phyloP scores from a whole-genome alignment of 2,113 vertebrate species.

The Nannobrachium achirus region DNA sequence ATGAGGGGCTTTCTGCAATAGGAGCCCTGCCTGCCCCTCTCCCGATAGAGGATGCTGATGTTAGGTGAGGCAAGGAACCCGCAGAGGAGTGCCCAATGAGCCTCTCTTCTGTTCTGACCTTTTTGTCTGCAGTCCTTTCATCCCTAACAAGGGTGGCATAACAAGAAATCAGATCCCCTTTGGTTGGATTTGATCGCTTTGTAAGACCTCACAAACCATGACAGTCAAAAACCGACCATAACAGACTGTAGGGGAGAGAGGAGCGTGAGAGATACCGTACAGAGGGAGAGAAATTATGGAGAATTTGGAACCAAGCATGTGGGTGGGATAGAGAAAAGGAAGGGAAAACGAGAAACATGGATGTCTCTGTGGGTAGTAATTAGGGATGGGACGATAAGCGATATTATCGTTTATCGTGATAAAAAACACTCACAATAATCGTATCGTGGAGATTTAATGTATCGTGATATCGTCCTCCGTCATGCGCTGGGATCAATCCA shows the following conservation, averaged over 20 bases:
- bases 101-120: slow-evolving; percentile 33
- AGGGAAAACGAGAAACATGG: not conserved
- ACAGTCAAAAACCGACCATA: slow-evolving; percentile 12
- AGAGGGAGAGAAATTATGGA: slow-evolving; percentile 4
- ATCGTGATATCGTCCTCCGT: too few relatives aligned
- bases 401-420: too few relatives aligned
- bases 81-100: slow-evolving; percentile 38
- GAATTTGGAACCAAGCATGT: not conserved
- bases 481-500: too few relatives aligned
- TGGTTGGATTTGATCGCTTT: slow-evolving; percentile 7
- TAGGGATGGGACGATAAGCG: too few relatives aligned
- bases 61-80: slow-evolving; percentile 6
- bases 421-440: too few relatives aligned
- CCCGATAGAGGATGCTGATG: slow-evolving; percentile 1
- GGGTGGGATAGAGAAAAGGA: not conserved
- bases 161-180: slow-evolving; percentile 9
- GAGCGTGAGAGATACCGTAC: not conserved
- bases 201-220: not conserved
- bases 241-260: slow-evolving; percentile 7
- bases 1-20: slow-evolving; percentile 6
- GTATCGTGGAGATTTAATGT: too few relatives aligned
- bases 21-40: slow-evolving; percentile 18
- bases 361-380: not conserved
- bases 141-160: not conserved
- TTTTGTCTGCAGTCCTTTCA: slow-evolving; percentile 35